These are phyloP conservation scores for Hemitrygon akajei DNA, from an alignment of 2,797 vertebrate species.

Conservation along the genomic window DNA sequence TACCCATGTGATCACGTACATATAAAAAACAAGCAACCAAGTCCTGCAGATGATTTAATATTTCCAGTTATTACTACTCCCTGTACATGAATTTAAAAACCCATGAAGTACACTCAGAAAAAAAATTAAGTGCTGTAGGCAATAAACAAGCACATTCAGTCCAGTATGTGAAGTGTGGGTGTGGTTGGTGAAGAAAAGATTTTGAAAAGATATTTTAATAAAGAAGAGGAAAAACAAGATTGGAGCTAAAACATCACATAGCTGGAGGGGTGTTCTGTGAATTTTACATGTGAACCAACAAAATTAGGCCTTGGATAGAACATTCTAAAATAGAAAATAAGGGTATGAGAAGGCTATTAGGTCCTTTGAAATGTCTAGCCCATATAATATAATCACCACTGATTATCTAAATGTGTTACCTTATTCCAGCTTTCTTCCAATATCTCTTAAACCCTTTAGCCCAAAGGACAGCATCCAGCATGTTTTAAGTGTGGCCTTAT, in stretches of 20 bases:
- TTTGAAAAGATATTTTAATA: not conserved
- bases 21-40: not conserved
- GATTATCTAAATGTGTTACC: no score
- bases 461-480: no score
- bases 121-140: not conserved
- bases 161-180: not conserved
- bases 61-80: not conserved
- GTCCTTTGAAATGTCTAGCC: no score
- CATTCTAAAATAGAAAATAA: not conserved
- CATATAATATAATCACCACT: no score
- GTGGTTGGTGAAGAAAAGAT: not conserved
- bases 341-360: no score
- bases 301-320: not conserved
- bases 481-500: not conserved
- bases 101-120: not conserved
- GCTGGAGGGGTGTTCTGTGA: not conserved
- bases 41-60: not conserved
- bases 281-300: not conserved
- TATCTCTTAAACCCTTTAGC: no score
- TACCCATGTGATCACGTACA: no score
- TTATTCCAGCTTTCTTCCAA: no score
- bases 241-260: not conserved
- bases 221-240: not conserved
- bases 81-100: not conserved
- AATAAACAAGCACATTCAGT: not conserved